These are phyloP conservation scores for Zoroaster sp. DNA, from an alignment of 53 echinoderm and acorn worm species.

Conservation along the genomic window DNA sequence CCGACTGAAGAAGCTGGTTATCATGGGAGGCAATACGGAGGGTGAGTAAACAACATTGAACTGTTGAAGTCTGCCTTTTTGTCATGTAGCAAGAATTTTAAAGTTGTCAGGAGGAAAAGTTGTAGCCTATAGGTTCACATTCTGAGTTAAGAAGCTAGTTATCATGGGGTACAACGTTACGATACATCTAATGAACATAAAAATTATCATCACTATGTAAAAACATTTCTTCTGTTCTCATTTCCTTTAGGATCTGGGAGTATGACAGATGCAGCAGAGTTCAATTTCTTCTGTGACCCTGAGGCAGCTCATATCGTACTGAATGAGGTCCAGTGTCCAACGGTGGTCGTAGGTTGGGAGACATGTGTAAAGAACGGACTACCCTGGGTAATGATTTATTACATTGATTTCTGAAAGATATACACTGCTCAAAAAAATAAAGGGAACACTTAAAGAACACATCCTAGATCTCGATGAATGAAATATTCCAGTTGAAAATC, in stretches of 20 bases:
- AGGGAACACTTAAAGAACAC: too few species aligned
- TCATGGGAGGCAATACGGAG: slow-evolving; percentile 84
- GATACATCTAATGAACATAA: too few species aligned
- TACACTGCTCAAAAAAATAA: not conserved
- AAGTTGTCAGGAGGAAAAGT: too few species aligned
- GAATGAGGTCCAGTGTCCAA: slow-evolving; percentile 37
- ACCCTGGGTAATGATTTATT: slow-evolving; percentile 48
- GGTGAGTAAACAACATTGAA: slow-evolving; percentile 12
- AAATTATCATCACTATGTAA: too few species aligned
- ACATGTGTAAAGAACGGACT: slow-evolving; percentile 38
- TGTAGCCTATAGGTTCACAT: too few species aligned
- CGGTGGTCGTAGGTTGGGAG: slow-evolving; percentile 41
- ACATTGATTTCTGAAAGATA: not conserved
- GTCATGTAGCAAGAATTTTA: too few species aligned
- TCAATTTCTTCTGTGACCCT: slow-evolving; percentile 66
- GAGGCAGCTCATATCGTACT: slow-evolving; percentile 75
- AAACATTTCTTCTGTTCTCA: not conserved
- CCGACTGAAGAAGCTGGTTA: slow-evolving; percentile 71
- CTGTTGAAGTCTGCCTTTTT: too few species aligned
- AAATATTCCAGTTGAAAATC: too few species aligned
- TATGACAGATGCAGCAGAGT: slow-evolving; percentile 39
- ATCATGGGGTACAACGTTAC: too few species aligned
- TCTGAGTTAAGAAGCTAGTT: too few species aligned
- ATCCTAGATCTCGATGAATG: too few species aligned
- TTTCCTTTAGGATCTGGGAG: slow-evolving; percentile 26